Evolutionary conservation across 2,888 invertebrate species (phyloP), one percentile per base, ranked within the genome.

Genomic region (Cyclophora punctaria): DNA sequence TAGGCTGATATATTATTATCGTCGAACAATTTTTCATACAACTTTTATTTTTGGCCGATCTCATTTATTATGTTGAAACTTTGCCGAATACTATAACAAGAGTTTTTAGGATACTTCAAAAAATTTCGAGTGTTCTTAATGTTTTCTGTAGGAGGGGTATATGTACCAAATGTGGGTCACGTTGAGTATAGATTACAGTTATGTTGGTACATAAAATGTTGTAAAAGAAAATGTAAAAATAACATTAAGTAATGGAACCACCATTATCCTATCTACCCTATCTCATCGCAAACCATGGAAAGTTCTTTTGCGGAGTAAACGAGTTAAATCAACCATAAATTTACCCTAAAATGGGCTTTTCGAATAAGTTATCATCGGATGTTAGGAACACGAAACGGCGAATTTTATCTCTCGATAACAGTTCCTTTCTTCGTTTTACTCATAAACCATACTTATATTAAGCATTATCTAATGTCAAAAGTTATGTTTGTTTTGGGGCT

Each of bases 241-340:
- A 58, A 54, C 52, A 50, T 56, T 69, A 62, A 56, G 47, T 58
- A 64, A 63, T 60, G 62, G 55, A 58, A 51, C 43, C 51, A 60
- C 60, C 62, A 64, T 69, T 68, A 64, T 53, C 66, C 58, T 73
- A 72, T 70, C 73, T 64, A 54, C 58, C 59, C 64, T 66, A 70
- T 73, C 67, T 66, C 65, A 70, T 71, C 70, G 65, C 58, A 54
- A 66, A 67, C 63, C 64, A 73, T 70, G 62, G 64, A 71, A 75
- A 74, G 68, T 75, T 75, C 73, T 73, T 73, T 75, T 67, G 61
- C 69, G 58, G 69, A 71, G 75, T 71, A 78, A 80, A 79, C 76
- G 80, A 78, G 81, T 81, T 80, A 80, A 82, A 76, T 81, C 77
- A 75, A 71, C 80, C 78, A 81, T 82, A 83, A 82, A 82, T 82